phyloP scores from a whole-genome alignment of 2,888 invertebrate genomes.

The Lithophane semibrunnea region DNA sequence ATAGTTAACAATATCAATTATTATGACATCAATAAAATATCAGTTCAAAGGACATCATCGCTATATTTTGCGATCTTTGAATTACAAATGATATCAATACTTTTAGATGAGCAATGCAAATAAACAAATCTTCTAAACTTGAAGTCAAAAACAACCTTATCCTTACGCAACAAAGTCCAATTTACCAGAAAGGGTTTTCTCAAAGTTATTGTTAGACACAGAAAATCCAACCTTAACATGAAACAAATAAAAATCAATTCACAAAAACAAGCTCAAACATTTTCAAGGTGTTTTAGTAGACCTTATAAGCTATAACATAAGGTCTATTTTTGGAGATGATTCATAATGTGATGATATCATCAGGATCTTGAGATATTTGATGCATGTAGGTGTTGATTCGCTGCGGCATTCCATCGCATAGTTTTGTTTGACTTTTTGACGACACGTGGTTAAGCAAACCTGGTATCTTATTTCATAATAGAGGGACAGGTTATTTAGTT shows the following conservation, averaged over 20 bases:
- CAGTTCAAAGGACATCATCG: constrained; percentile 2
- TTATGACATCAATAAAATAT: constrained; percentile 10
- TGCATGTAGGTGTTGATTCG: constrained; percentile 62
- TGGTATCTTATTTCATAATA: constrained; percentile 29
- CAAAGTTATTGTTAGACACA: not conserved
- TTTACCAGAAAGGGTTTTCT: constrained; percentile 1
- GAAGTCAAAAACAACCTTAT: constrained; percentile 27
- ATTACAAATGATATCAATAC: constrained; percentile 41
- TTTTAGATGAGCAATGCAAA: constrained; percentile 31
- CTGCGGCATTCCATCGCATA: constrained; percentile 49
- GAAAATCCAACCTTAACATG: not conserved
- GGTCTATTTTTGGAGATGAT: constrained; percentile 59
- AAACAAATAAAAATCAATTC: constrained; percentile 11
- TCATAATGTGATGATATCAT: constrained; percentile 57
- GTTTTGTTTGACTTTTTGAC: constrained; percentile 25
- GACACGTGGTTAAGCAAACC: constrained; percentile 42
- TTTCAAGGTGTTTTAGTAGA: constrained; percentile 24
- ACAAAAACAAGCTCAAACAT: not conserved
- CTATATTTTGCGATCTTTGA: constrained; percentile 12
- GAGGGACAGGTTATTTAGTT: no score
- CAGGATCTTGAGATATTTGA: constrained; percentile 45
- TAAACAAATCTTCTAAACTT: not conserved
- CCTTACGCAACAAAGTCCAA: not conserved
- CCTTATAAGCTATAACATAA: constrained; percentile 52
- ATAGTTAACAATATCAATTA: constrained; percentile 21